Conservation (phyloP, 2,888 invertebrate species). For the Sesamia inferens region DNA sequence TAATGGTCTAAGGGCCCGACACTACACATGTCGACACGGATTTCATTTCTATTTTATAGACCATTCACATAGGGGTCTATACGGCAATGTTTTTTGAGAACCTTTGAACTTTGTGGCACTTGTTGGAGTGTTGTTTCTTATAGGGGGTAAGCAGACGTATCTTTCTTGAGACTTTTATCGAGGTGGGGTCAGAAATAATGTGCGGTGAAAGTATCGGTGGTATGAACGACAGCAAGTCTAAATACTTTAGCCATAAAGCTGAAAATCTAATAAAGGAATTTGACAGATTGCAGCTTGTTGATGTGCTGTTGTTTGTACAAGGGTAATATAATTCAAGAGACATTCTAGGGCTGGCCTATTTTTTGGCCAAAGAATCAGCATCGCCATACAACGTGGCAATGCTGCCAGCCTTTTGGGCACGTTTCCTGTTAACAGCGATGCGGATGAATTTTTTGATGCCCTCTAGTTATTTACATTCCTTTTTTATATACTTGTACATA, state of each 20-base stretch:
- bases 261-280: too few relatives aligned
- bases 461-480: too few relatives aligned
- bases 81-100: slow-evolving; percentile 42
- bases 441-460: too few relatives aligned
- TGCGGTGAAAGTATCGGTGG: slow-evolving; percentile 9
- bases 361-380: too few relatives aligned
- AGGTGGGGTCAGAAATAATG: neutral
- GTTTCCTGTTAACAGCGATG: too few relatives aligned
- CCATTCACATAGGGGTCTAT: slow-evolving; percentile 40
- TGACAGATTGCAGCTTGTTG: too few relatives aligned
- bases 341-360: too few relatives aligned
- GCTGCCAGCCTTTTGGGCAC: too few relatives aligned
- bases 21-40: slow-evolving; percentile 58
- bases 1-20: slow-evolving; percentile 43
- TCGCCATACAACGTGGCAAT: too few relatives aligned
- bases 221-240: too few relatives aligned
- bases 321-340: neutral
- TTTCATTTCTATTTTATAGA: slow-evolving; percentile 70
- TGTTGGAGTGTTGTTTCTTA: slow-evolving; percentile 19
- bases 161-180: neutral
- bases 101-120: slow-evolving; percentile 53
- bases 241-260: too few relatives aligned
- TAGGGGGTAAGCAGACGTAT: slow-evolving; percentile 7
- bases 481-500: too few relatives aligned
- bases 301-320: neutral